Conservation (phyloP, 2,797 vertebrate genomes). For the Sebastes flavidus region DNA sequence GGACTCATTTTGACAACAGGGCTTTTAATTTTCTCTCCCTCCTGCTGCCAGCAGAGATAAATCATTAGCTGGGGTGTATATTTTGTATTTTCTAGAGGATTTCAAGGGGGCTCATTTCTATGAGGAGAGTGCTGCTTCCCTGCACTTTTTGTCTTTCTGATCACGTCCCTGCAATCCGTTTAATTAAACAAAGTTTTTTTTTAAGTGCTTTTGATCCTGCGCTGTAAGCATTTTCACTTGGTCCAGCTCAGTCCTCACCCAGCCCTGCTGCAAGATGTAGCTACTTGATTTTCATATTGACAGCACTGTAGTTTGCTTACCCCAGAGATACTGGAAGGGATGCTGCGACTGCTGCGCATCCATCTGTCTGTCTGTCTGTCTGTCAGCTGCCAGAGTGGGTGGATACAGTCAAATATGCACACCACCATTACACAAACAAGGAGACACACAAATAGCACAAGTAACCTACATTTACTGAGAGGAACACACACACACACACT, state of each 20-base stretch:
- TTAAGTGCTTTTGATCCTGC: slow-evolving; percentile 48
- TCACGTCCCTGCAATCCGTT: slow-evolving; percentile 42
- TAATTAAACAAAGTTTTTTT: slow-evolving; percentile 46
- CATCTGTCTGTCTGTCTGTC: slow-evolving; percentile 32
- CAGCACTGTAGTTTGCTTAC: slow-evolving; percentile 26
- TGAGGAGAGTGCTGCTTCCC: slow-evolving; percentile 1
- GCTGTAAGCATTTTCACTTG: slow-evolving; percentile 34
- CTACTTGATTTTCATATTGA: slow-evolving; percentile 30
- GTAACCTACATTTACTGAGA: slow-evolving; percentile 6
- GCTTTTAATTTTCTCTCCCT: slow-evolving; percentile 29
- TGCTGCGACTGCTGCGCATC: slow-evolving; percentile 31
- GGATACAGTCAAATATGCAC: slow-evolving; percentile 1
- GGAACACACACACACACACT: not conserved
- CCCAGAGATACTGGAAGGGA: slow-evolving; percentile 21
- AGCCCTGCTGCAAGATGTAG: slow-evolving; percentile 13
- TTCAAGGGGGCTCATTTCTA: slow-evolving; percentile 21
- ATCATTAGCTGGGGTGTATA: slow-evolving; percentile 21
- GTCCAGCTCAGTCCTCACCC: not conserved
- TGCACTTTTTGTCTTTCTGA: slow-evolving; percentile 31
- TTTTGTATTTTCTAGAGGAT: slow-evolving; percentile 31
- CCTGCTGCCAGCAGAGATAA: slow-evolving; percentile 35
- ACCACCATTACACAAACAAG: not conserved
- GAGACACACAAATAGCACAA: slow-evolving; percentile 10
- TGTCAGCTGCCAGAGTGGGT: slow-evolving; percentile 36
- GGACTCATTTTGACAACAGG: slow-evolving; percentile 39